Percentiles rank a stretch among this genome's conserved stretches.
These are phyloP conservation scores for Myotis findleyi DNA, from an alignment of 2,797 vertebrate species.

Conservation along the genomic window DNA sequence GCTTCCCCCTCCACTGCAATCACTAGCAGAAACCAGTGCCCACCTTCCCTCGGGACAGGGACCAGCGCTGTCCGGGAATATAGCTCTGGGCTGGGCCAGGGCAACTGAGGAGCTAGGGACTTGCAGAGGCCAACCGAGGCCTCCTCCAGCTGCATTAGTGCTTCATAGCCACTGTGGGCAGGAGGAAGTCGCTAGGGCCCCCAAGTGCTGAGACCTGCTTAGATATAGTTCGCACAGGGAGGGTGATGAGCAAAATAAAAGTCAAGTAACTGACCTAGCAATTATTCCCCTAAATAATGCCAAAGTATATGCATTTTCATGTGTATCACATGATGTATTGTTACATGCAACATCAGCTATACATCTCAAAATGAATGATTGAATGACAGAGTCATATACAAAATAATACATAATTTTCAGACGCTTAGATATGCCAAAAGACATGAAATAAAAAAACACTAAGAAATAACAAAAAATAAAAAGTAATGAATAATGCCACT, in stretches of 20 bases:
- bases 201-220: neutral
- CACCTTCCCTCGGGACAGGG: neutral
- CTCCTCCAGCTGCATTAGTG: fast-evolving
- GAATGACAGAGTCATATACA: neutral
- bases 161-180: neutral
- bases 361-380: neutral
- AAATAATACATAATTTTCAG: neutral
- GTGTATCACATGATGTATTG: neutral
- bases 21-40: neutral
- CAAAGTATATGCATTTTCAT: neutral
- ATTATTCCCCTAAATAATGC: neutral
- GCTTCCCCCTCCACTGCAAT: no score
- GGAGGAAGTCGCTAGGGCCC: neutral
- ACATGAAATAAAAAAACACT: neutral
- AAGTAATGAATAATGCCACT: neutral
- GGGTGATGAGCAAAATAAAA: neutral
- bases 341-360: neutral
- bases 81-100: neutral
- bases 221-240: neutral
- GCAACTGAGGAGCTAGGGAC: neutral
- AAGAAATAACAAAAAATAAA: neutral
- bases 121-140: neutral
- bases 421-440: neutral
- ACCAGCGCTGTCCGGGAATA: no score
- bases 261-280: neutral